A percentile compares a stretch with the other conserved stretches of the same genome.
These are phyloP conservation scores for Coregonus ussuriensis DNA, from an alignment of 2,797 vertebrate species.

Conservation along the genomic window DNA sequence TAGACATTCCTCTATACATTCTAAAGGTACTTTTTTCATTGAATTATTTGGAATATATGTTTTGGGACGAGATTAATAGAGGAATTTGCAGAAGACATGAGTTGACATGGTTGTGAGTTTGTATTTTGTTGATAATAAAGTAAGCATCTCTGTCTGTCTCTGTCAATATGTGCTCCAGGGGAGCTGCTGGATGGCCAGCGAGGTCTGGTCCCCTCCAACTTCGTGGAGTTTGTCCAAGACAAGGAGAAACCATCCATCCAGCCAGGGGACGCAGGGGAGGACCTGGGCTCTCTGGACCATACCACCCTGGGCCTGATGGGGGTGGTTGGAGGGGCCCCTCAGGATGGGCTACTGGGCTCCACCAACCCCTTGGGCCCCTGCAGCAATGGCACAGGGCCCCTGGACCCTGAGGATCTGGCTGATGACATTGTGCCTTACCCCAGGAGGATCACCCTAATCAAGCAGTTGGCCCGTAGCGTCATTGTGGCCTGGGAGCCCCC, in stretches of 20 bases:
- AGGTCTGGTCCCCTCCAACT: conserved; percentile 97
- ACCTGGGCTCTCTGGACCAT: conserved; percentile 79
- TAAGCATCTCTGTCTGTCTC: not conserved
- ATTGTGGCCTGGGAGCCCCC: conserved; percentile 98
- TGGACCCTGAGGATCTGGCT: conserved; percentile 84
- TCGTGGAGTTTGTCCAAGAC: conserved; percentile 97
- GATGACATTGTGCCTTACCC: conserved; percentile 98
- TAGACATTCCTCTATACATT: not conserved
- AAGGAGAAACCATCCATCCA: conserved; percentile 79
- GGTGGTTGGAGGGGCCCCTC: conserved; percentile 62
- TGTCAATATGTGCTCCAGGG: conserved; percentile 67
- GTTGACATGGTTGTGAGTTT: not conserved
- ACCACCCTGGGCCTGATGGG: conserved; percentile 64
- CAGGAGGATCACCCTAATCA: conserved; percentile 93
- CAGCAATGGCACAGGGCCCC: conserved; percentile 78
- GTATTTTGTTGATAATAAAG: not conserved
- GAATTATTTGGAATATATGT: not conserved
- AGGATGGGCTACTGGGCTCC: conserved; percentile 67
- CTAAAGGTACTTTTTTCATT: not conserved
- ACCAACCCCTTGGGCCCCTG: conserved; percentile 70
- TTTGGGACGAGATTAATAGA: not conserved
- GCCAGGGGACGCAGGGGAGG: conserved; percentile 78
- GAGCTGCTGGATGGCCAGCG: conserved; percentile 95
- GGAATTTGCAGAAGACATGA: not conserved
- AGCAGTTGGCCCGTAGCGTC: conserved; percentile 96